Evolutionary conservation across 1,140 invertebrate species (phyloP).

Genomic region (Caenorhabditis brenneri): DNA sequence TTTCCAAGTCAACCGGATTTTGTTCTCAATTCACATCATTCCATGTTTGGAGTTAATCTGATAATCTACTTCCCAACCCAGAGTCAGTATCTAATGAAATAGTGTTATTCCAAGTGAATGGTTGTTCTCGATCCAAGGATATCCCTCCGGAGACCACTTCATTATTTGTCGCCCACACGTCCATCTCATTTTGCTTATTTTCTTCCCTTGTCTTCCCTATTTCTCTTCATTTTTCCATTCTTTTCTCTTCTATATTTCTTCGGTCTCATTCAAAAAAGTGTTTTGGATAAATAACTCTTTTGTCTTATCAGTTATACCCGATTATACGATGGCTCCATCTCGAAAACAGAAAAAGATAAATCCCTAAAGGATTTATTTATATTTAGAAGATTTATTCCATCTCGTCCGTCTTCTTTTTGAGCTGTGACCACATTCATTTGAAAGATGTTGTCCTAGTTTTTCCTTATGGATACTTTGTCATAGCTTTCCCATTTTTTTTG

Average conservation of each 20-base stretch:
- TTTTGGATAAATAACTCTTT: neutral
- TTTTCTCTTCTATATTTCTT: neutral
- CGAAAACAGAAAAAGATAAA: neutral
- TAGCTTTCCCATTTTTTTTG: no score
- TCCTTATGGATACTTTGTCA: no score
- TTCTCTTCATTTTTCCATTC: neutral
- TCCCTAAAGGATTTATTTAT: conserved; percentile 24
- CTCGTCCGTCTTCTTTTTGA: no score
- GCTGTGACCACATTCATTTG: neutral
- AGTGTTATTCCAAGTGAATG: conserved; percentile 28
- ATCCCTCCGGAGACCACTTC: conserved; percentile 23
- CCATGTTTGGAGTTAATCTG: neutral
- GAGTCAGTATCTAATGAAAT: conserved; percentile 31
- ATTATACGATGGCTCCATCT: neutral
- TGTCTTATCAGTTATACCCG: neutral
- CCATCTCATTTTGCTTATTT: conserved; percentile 37
- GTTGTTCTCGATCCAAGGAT: neutral
- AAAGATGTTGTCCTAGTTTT: no score
- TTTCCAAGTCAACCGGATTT: neutral
- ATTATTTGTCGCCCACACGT: conserved; percentile 37
- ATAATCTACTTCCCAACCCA: neutral
- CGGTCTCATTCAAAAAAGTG: neutral
- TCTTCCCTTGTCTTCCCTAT: neutral
- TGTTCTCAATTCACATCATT: neutral
- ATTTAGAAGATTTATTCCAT: neutral